Evolutionary conservation across 2,797 vertebrate species (phyloP).

Genomic region (Phrynocephalus guinanensis): DNA sequence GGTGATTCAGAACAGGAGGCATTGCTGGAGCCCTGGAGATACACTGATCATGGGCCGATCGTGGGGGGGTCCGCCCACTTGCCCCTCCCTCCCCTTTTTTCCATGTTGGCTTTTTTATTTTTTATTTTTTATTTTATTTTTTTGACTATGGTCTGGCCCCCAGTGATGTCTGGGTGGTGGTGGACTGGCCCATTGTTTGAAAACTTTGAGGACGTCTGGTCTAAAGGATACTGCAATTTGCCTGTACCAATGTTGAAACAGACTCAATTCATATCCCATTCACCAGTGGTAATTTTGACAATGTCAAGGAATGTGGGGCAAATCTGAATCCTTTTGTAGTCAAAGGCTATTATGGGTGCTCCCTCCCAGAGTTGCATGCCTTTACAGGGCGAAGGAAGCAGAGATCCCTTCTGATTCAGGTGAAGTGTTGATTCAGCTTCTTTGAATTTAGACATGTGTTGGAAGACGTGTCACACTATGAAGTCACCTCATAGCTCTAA

Average conservation of each 20-base stretch:
- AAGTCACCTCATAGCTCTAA: slow-evolving; percentile 22
- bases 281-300: neutral
- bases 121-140: no score
- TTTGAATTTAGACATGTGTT: neutral
- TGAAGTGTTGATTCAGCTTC: neutral
- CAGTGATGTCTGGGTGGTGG: no score
- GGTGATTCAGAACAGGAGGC: no score
- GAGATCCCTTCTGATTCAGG: neutral
- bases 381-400: neutral
- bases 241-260: neutral
- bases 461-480: slow-evolving; percentile 29
- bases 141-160: no score
- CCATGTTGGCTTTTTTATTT: no score
- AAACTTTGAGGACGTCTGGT: neutral
- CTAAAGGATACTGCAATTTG: neutral
- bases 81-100: no score
- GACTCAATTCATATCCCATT: no score
- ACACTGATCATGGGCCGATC: no score
- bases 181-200: no score
- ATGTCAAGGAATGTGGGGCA: neutral
- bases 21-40: no score
- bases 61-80: no score
- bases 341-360: neutral
- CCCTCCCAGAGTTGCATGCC: neutral
- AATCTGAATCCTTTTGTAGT: neutral